Evolutionary conservation across 2,797 vertebrate genomes (phyloP), one percentile per base, ranked within the genome.

Genomic region (Enoplosus armatus): DNA sequence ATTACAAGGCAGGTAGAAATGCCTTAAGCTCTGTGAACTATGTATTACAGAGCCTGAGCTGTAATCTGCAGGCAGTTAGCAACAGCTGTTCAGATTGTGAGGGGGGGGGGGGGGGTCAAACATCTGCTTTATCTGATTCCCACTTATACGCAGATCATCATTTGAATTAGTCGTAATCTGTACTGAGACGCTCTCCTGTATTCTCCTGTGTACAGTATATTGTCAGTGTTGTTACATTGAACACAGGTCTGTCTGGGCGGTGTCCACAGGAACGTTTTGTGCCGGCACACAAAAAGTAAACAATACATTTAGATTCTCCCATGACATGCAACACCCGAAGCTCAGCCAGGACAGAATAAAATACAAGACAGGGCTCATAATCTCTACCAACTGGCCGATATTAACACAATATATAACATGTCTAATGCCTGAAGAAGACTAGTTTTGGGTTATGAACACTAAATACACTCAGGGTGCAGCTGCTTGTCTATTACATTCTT

Each of bases 21-120:
- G 60, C 80, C 76, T 35, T 86, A 87, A 91, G 79, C 91, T 56
- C 80, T 88, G 65, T 83, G 80, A 85, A 90, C 71, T 80, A 82
- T 88, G 89, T 79, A 83, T 88, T 62, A 81, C 64, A n/a, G 33
- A 70, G 77, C 58, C 69, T 22, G 63, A 76, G 77, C 80, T 35
- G 59, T 87, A 85, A 85, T 86, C 86, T 75, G 64, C 70, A 67
- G 74, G 72, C 51, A 22, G 76, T 76, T 51, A 26, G 71, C 39
- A 71, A 70, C 75, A 60, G 77, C 58, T 63, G 59, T 29, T 45
- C 29, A 65, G 37, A 59, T 58, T 61, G 27, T 12, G 43, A 37
- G 20, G n/a, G 35, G 5, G 35, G 37, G 37, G 4, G 37, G 60
- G 60, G n/a, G 68, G 54, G 70, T 70, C 70, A 74, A 56, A 27